phyloP scores from a whole-genome alignment of 2,797 vertebrate genomes.

The Sphaeramia orbicularis region DNA sequence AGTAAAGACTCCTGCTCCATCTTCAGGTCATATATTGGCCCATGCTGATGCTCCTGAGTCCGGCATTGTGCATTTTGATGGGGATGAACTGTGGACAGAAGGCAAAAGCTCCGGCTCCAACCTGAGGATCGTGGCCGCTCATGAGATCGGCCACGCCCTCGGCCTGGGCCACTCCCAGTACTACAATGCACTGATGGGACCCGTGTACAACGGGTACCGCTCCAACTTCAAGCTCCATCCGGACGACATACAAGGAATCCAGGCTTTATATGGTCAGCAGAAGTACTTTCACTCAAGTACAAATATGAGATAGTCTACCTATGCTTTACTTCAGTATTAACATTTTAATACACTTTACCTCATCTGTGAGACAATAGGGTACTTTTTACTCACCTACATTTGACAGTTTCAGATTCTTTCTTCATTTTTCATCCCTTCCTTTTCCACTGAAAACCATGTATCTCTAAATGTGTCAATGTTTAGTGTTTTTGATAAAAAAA shows the following conservation, averaged over 20 bases:
- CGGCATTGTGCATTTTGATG: conserved; percentile 89
- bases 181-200: conserved; percentile 86
- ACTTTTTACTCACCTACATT: no score
- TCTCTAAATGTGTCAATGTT: no score
- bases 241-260: conserved; percentile 89
- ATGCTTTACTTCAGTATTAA: no score
- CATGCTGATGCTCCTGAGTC: conserved; percentile 89
- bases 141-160: conserved; percentile 90
- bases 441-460: no score
- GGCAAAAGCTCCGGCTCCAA: conserved; percentile 83
- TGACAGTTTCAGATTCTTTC: no score
- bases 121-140: conserved; percentile 89
- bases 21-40: conserved; percentile 86
- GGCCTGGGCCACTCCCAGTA: conserved; percentile 89
- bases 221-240: conserved; percentile 85
- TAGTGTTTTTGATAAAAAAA: no score
- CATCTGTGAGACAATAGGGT: no score
- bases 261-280: conserved; percentile 87
- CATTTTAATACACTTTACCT: no score
- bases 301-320: no score
- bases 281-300: background rate
- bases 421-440: no score
- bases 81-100: conserved; percentile 89
- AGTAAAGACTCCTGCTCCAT: background rate
- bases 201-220: conserved; percentile 87